These are phyloP conservation scores for Melanostoma scalare DNA, from an alignment of 2,888 invertebrate species.

Conservation along the genomic window DNA sequence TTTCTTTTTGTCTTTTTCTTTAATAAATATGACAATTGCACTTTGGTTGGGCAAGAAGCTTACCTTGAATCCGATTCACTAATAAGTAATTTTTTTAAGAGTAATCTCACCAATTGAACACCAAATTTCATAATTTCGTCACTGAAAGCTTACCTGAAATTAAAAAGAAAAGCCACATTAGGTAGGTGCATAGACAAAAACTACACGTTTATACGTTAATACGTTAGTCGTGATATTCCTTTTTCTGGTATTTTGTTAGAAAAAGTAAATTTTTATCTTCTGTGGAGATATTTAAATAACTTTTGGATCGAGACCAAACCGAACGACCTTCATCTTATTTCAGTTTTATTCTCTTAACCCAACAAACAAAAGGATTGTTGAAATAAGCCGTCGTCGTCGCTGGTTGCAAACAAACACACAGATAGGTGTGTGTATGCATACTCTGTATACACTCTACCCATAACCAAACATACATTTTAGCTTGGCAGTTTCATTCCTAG, in stretches of 20 bases:
- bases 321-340: constrained; percentile 61
- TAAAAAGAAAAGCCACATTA: constrained; percentile 4
- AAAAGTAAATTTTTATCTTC: constrained; percentile 15
- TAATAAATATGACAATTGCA: too few relatives aligned
- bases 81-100: constrained; percentile 6
- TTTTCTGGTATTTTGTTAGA: background rate
- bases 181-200: background rate
- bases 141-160: constrained; percentile 41
- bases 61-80: background rate
- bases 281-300: constrained; percentile 12
- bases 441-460: constrained; percentile 22
- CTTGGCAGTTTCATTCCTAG: constrained; percentile 48
- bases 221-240: background rate
- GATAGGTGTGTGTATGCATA: background rate
- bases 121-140: constrained; percentile 8
- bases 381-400: too few relatives aligned
- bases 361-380: constrained; percentile 49
- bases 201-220: background rate
- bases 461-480: constrained; percentile 8
- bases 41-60: background rate
- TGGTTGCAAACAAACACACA: background rate
- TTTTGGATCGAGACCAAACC: constrained; percentile 53
- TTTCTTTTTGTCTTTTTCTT: background rate
- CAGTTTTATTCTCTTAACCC: constrained; percentile 3
- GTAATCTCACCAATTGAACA: constrained; percentile 34